These are phyloP conservation scores for Jordanella pulchra DNA, from an alignment of 2,797 vertebrate species.

Conservation along the genomic window DNA sequence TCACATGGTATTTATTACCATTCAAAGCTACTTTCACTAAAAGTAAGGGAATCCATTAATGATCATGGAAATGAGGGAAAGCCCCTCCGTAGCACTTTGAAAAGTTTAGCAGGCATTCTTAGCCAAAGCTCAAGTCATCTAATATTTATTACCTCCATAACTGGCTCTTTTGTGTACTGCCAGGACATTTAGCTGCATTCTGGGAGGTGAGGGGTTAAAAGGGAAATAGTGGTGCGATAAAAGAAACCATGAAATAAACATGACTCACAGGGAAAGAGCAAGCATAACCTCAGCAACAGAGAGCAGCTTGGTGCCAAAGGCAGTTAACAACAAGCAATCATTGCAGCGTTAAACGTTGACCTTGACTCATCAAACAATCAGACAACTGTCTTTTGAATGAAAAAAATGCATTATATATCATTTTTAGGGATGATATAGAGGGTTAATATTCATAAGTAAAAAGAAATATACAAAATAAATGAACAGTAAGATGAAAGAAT, in stretches of 20 bases:
- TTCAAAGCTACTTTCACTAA: slow-evolving; percentile 8
- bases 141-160: slow-evolving; percentile 77
- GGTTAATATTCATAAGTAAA: slow-evolving; percentile 2
- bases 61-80: slow-evolving; percentile 8
- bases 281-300: slow-evolving; percentile 50
- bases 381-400: slow-evolving; percentile 15
- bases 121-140: slow-evolving; percentile 57
- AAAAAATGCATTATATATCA: slow-evolving; percentile 8
- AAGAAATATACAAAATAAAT: slow-evolving; percentile 1
- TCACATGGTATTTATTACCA: neutral
- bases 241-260: slow-evolving; percentile 78
- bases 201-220: slow-evolving; percentile 73
- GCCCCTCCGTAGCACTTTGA: slow-evolving; percentile 55
- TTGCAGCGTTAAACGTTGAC: slow-evolving; percentile 41
- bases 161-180: slow-evolving; percentile 64
- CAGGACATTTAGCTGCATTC: slow-evolving; percentile 62
- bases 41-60: slow-evolving; percentile 35
- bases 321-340: slow-evolving; percentile 42
- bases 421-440: slow-evolving; percentile 24
- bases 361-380: slow-evolving; percentile 33
- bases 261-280: slow-evolving; percentile 71
- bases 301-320: slow-evolving; percentile 42
- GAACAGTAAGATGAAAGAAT: neutral
- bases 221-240: slow-evolving; percentile 70
- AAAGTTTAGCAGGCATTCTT: slow-evolving; percentile 67